phyloP scores from a whole-genome alignment of 2,113 vertebrate species.

The Notiomystis cincta region DNA sequence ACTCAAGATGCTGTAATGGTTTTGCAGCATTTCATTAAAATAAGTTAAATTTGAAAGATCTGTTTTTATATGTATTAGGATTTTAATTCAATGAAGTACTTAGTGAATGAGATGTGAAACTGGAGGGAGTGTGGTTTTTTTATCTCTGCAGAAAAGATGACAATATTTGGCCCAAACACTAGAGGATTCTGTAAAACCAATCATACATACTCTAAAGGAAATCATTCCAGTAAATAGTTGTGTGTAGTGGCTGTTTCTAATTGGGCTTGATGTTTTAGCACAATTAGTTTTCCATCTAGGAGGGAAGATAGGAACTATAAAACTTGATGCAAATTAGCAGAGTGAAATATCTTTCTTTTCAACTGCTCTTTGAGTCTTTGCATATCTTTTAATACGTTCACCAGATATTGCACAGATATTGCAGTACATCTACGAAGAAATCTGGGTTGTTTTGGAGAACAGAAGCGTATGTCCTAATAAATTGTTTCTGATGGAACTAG shows the following conservation, averaged over 20 bases:
- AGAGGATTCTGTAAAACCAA: background rate
- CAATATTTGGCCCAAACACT: background rate
- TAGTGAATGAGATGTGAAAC: background rate
- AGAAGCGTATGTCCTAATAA: background rate
- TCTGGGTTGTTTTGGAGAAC: background rate
- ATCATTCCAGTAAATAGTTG: background rate
- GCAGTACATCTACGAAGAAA: background rate
- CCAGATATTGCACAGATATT: background rate
- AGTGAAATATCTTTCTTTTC: background rate
- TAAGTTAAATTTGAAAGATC: background rate
- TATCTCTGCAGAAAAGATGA: background rate
- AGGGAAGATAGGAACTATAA: background rate
- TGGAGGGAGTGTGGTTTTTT: background rate
- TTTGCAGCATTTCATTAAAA: background rate
- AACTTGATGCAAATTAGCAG: background rate
- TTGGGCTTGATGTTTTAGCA: slow-evolving; percentile 3
- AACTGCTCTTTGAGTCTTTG: background rate
- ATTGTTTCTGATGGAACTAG: background rate
- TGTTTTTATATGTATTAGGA: background rate
- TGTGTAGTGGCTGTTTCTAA: background rate
- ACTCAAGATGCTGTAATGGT: background rate
- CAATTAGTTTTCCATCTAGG: background rate
- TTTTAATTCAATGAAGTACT: background rate
- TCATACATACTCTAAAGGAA: background rate
- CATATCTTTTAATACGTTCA: background rate